A percentile compares a stretch with the other conserved stretches of the same genome.
phyloP scores from a whole-genome alignment of 2,113 vertebrate species.

The Uria lomvia region DNA sequence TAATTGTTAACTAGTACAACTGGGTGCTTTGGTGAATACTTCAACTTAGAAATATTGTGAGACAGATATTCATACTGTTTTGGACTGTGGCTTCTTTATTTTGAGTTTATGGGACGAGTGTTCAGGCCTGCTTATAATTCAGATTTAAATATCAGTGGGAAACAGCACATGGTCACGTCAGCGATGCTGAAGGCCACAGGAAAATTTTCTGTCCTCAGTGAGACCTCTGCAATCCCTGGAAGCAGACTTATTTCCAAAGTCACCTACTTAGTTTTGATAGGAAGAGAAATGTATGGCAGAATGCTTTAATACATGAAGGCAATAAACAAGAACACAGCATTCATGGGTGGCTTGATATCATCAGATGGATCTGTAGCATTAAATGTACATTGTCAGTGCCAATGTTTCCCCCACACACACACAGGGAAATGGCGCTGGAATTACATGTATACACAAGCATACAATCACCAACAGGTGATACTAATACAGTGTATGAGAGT shows the following conservation, averaged over 20 bases:
- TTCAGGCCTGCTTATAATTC: background rate
- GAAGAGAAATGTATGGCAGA: background rate
- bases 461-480: constrained; percentile 25
- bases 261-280: background rate
- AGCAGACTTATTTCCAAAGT: background rate
- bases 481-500: background rate
- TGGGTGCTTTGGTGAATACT: background rate
- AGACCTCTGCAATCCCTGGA: background rate
- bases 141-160: constrained; percentile 6
- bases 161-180: background rate
- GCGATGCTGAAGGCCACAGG: background rate
- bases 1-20: constrained; percentile 41
- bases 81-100: constrained; percentile 45
- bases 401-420: background rate
- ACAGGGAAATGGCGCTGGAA: background rate
- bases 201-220: background rate
- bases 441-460: background rate
- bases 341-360: background rate
- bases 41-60: background rate
- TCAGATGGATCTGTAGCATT: background rate
- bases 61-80: background rate
- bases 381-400: background rate
- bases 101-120: background rate
- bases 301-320: background rate
- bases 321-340: background rate